Evolutionary conservation across 2,113 vertebrate genomes (phyloP).

Genomic region (Crotophaga sulcirostris): DNA sequence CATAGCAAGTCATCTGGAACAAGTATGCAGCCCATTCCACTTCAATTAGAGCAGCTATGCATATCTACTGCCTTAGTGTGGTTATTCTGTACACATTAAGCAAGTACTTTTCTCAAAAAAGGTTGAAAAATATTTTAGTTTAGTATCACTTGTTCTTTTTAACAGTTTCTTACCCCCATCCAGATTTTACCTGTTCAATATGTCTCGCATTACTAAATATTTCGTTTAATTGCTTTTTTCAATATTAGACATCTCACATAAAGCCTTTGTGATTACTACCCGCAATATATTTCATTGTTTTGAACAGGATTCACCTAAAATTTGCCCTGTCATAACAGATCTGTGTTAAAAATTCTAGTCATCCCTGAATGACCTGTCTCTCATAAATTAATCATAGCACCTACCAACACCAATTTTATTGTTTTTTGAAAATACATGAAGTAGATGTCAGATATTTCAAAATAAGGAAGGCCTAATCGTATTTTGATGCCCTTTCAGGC

Average conservation of each 20-base stretch:
- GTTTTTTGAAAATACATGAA: not conserved
- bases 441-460: not conserved
- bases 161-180: not conserved
- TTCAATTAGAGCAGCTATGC: conserved; percentile 5
- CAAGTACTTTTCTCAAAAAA: not conserved
- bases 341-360: not conserved
- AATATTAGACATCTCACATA: not conserved
- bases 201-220: not conserved
- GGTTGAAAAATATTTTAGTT: not conserved
- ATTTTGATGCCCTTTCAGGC: not conserved
- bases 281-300: not conserved
- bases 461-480: not conserved
- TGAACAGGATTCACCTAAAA: not conserved
- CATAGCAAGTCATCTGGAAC: not conserved
- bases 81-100: not conserved
- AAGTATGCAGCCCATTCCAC: not conserved
- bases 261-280: not conserved
- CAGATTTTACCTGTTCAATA: not conserved
- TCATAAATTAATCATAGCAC: not conserved
- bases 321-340: not conserved
- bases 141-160: not conserved
- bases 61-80: not conserved
- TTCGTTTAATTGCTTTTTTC: not conserved
- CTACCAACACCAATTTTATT: not conserved
- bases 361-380: not conserved